Conservation (phyloP, 2,797 vertebrate species). For the Jordanella pulchra region DNA sequence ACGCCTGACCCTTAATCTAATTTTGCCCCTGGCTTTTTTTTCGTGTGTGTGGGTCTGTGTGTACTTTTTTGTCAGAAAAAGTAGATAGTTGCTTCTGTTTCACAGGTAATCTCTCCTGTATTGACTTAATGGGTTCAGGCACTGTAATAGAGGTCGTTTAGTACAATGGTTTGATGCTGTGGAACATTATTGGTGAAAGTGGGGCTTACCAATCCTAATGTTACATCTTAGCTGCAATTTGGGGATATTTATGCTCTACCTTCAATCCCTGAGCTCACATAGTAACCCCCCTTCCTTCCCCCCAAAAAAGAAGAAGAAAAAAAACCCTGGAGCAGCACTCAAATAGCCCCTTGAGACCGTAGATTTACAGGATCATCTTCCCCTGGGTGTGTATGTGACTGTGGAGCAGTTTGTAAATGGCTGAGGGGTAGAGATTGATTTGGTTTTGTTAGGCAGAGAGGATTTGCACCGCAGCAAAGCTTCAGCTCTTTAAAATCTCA, state of each 20-base stretch:
- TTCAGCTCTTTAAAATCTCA: conserved; percentile 60
- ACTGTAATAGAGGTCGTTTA: conserved; percentile 75
- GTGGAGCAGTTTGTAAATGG: conserved; percentile 41
- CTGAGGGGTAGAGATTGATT: conserved; percentile 61
- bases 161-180: conserved; percentile 58
- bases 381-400: conserved; percentile 38
- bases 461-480: conserved; percentile 60
- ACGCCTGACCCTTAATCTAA: conserved; percentile 53
- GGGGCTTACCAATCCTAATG: conserved; percentile 74
- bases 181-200: conserved; percentile 69
- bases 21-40: conserved; percentile 57
- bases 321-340: conserved; percentile 73
- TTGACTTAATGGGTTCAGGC: conserved; percentile 72
- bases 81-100: conserved; percentile 53
- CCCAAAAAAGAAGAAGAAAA: background rate
- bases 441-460: conserved; percentile 64
- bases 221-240: conserved; percentile 79
- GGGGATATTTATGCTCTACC: conserved; percentile 71
- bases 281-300: conserved; percentile 31
- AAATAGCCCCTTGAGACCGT: conserved; percentile 70
- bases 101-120: conserved; percentile 74
- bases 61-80: conserved; percentile 49
- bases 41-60: no score
- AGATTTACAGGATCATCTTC: conserved; percentile 74
- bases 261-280: conserved; percentile 52